These are phyloP conservation scores for Telmatochromis bifrenatus DNA, from an alignment of 2,113 vertebrate genomes.

Conservation along the genomic window DNA sequence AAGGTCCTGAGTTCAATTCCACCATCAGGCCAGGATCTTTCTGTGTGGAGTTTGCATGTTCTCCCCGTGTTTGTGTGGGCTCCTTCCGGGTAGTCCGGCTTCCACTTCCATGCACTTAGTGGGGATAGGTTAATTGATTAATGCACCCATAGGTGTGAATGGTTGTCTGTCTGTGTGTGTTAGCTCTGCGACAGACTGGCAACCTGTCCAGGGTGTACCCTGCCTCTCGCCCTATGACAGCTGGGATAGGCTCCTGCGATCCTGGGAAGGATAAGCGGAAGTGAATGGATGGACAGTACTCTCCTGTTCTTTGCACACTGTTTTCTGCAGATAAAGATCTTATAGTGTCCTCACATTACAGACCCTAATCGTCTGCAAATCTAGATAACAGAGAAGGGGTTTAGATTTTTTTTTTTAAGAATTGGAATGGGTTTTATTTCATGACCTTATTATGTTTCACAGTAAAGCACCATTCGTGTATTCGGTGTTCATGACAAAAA, in stretches of 20 bases:
- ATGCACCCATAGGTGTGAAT: background rate
- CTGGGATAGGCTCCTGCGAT: fast-evolving
- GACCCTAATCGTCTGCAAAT: background rate
- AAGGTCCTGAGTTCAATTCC: background rate
- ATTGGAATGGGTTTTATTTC: background rate
- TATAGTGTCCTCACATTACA: background rate
- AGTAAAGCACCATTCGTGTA: background rate
- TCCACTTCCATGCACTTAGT: background rate
- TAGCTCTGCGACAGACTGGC: background rate
- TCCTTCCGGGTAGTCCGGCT: fast-evolving
- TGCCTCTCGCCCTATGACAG: background rate
- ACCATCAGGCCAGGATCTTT: fast-evolving
- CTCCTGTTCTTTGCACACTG: background rate
- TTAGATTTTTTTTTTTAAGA: background rate
- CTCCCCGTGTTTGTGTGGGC: fast-evolving
- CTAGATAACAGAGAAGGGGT: background rate
- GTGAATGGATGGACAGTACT: background rate
- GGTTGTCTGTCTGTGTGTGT: background rate
- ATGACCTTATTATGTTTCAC: background rate
- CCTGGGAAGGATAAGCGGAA: fast-evolving
- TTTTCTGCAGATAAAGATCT: background rate
- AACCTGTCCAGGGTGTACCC: background rate
- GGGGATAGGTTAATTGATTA: background rate
- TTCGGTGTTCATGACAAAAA: background rate
- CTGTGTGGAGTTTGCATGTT: background rate